Conservation (phyloP, 2,113 vertebrate species). For the Rhinichthys klamathensis region DNA sequence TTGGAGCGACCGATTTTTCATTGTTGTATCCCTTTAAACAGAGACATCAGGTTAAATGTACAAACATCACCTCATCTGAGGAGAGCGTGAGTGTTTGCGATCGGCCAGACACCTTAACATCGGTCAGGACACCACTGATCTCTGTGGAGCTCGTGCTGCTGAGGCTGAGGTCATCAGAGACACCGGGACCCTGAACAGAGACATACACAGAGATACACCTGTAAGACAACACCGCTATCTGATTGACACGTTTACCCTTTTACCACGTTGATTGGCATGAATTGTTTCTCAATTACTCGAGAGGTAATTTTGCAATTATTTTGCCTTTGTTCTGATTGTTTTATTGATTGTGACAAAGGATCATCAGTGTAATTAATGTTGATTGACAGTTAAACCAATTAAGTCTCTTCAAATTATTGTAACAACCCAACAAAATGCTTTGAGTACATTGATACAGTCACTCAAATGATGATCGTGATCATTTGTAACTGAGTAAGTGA, state of each 20-base stretch:
- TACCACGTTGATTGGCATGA: neutral
- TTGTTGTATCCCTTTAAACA: neutral
- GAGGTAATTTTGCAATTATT: neutral
- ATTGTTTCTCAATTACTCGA: neutral
- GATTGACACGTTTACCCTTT: neutral
- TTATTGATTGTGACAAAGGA: conserved; percentile 10
- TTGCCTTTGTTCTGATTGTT: neutral
- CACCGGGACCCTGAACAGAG: conserved; percentile 80
- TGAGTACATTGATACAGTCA: neutral
- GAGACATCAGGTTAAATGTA: neutral
- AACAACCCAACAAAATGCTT: neutral
- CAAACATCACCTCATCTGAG: conserved; percentile 88
- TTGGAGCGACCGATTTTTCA: neutral
- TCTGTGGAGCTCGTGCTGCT: conserved; percentile 94
- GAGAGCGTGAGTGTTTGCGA: conserved; percentile 82
- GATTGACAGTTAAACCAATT: conserved; percentile 39
- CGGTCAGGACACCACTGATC: conserved; percentile 83
- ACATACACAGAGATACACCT: neutral
- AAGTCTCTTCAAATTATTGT: neutral
- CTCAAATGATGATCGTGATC: neutral
- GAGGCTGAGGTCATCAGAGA: conserved; percentile 87
- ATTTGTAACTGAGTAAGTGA: neutral
- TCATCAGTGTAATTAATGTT: neutral
- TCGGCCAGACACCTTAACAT: conserved; percentile 80
- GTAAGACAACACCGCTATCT: conserved; percentile 1